Evolutionary conservation across 2,797 vertebrate genomes (phyloP).

Genomic region (Anomalospiza imberbis): DNA sequence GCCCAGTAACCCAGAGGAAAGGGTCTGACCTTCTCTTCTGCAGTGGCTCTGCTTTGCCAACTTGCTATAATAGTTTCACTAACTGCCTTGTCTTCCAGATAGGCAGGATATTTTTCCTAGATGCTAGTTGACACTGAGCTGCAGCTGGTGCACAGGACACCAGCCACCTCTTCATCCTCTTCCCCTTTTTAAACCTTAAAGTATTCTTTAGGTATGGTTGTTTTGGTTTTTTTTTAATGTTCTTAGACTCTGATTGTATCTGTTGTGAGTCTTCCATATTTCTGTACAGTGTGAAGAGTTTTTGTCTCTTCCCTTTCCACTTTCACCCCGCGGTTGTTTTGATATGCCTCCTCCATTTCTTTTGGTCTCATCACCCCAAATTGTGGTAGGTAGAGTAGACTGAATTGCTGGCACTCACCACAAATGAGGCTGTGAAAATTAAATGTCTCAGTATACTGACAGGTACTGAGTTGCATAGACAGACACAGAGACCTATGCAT

Average conservation of each 20-base stretch:
- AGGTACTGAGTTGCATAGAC: neutral
- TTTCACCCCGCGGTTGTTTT: neutral
- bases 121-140: neutral
- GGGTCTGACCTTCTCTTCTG: neutral
- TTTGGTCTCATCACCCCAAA: neutral
- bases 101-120: neutral
- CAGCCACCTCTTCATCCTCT: neutral
- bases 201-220: neutral
- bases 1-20: neutral
- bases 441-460: neutral
- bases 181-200: neutral
- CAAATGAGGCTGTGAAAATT: neutral
- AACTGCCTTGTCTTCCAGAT: neutral
- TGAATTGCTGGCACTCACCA: neutral
- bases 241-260: neutral
- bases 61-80: neutral
- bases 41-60: neutral
- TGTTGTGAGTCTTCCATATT: neutral
- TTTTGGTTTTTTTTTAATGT: neutral
- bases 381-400: fast-evolving
- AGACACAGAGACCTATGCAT: neutral
- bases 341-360: neutral
- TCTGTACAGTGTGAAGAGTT: neutral
- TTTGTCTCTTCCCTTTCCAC: neutral
- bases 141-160: neutral